Evolutionary conservation across 2,888 invertebrate species (phyloP).

Genomic region (Mantis religiosa): DNA sequence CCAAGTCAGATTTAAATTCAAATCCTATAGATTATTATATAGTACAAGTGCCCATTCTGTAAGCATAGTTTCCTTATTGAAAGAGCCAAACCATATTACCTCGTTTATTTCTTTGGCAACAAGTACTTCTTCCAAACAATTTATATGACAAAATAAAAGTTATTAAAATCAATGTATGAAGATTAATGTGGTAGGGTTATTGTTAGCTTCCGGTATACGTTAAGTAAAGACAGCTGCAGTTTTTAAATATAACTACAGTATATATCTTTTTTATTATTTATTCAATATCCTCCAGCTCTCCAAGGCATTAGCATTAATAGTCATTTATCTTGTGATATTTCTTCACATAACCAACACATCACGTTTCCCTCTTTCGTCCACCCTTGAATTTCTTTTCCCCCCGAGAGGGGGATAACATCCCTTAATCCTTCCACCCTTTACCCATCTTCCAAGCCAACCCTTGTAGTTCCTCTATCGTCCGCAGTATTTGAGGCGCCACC

Average conservation of each 20-base stretch:
- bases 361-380: background rate
- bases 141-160: too few species aligned
- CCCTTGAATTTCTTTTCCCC: background rate
- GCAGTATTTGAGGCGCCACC: conserved; percentile 26
- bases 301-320: background rate
- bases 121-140: too few species aligned
- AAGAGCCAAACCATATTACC: too few species aligned
- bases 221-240: too few species aligned
- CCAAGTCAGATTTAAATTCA: too few species aligned
- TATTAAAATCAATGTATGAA: too few species aligned
- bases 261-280: background rate
- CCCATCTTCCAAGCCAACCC: background rate
- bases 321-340: background rate
- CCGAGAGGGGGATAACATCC: background rate
- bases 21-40: too few species aligned
- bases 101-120: too few species aligned
- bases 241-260: background rate
- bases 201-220: too few species aligned
- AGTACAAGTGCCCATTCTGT: too few species aligned
- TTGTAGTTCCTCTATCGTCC: conserved; percentile 22
- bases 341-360: background rate
- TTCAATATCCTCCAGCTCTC: background rate
- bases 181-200: too few species aligned
- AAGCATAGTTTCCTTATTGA: too few species aligned
- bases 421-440: background rate